Base-by-base conservation (phyloP, 2,888 invertebrate genomes). In the Agrochola lota region DNA sequence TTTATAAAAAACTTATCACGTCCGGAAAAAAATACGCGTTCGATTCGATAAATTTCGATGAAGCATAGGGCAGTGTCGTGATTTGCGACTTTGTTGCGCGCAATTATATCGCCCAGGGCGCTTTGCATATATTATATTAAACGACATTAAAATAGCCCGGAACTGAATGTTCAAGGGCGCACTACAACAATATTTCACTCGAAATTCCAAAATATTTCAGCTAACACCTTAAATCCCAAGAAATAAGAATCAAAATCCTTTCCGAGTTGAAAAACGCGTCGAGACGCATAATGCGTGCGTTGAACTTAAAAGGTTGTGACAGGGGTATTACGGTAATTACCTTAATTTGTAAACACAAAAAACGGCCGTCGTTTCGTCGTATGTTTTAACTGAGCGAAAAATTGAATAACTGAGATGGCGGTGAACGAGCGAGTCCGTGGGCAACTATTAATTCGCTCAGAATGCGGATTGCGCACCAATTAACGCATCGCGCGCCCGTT, bases 281-380 rank as follows among this genome's bases (percentile, higher is more conserved):
- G 87, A 88, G 86, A 87, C 88, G 87, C 90, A 91, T 93, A 94
- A 94, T 90, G 93, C 95, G 95, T 92, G 91, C 95, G 92, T 94
- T 95, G 95, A 96, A 95, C 95, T 95, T 95, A 95, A 95, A 95
- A 95, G 95, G 95, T 94, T 95, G 95, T 95, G 95, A 95, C 95
- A 94, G 94, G 91, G 92, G 92, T 95, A 95, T 95, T 95, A 95
- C 94, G 91, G 94, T 94, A 95, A 95, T 95, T 95, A 94, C 94
- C 93, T 95, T 95, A 96, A 96, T 95, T 95, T 95, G 95, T 95
- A 94, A 95, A 94, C 94, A 95, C 92, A 95, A 95, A 95, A 95
- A 95, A 94, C 90, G 91, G 85, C 91, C 92, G 93, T 93, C 93
- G 91, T 85, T 88, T 90, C 88, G 86, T 87, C 91, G 91, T 92